These are phyloP conservation scores for Zaprionus lachaisei DNA, from an alignment of 1,140 invertebrate genomes.

Conservation along the genomic window DNA sequence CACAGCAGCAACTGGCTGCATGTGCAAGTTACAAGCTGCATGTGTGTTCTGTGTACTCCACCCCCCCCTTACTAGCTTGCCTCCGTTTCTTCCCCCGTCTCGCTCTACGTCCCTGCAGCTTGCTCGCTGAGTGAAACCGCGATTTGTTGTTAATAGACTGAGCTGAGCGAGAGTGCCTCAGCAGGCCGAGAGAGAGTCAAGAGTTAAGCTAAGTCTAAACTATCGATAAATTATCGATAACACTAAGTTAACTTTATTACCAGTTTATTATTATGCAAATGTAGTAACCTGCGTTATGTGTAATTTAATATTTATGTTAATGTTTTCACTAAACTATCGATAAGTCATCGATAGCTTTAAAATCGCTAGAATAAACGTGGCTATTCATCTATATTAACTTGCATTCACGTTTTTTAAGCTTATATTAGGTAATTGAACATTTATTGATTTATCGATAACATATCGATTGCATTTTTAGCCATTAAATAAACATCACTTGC, in stretches of 20 bases:
- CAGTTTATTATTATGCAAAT: too few relatives aligned
- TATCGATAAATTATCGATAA: constrained; percentile 8
- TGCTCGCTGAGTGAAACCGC: background rate
- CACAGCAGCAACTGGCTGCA: constrained; percentile 57
- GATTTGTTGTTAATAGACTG: constrained; percentile 1
- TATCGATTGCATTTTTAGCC: background rate
- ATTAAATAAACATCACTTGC: background rate
- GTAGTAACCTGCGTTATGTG: too few relatives aligned
- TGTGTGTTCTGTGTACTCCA: constrained; percentile 39
- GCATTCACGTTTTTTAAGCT: background rate
- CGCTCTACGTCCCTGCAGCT: background rate
- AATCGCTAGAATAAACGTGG: background rate
- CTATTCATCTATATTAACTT: too few relatives aligned
- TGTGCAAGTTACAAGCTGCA: constrained; percentile 67
- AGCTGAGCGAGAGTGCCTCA: background rate
- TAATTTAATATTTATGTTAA: too few relatives aligned
- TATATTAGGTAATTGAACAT: background rate
- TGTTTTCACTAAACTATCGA: background rate
- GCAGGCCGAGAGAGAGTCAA: background rate
- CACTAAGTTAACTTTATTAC: background rate
- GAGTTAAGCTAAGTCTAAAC: background rate
- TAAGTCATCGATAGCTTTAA: background rate
- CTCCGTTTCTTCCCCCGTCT: background rate
- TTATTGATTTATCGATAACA: constrained; percentile 1
- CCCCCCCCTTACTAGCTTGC: background rate